Percentiles rank a stretch among this genome's conserved stretches.
Evolutionary conservation across 1,140 invertebrate species (phyloP).

Genomic region (Drosophila azteca): DNA sequence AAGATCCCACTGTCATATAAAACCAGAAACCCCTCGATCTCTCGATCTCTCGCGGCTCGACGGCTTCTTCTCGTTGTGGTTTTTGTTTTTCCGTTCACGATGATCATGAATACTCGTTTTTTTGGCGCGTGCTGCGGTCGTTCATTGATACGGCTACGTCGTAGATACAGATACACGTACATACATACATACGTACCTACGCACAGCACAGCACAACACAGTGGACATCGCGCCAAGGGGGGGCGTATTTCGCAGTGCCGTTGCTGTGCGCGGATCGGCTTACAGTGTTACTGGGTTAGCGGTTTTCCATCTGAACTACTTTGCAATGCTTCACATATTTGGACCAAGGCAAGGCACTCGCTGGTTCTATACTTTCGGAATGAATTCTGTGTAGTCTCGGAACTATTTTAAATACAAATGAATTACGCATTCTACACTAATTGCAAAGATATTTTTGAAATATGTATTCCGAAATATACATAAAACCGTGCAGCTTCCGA

Average conservation of each 20-base stretch:
- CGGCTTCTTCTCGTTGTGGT: constrained; percentile 2
- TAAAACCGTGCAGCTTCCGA: too few species aligned
- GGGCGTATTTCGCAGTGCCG: constrained; percentile 51
- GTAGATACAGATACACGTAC: constrained; percentile 3
- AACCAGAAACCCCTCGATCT: constrained; percentile 45
- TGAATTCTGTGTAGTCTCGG: too few species aligned
- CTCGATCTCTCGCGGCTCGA: background rate
- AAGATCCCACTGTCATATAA: constrained; percentile 12
- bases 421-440: too few species aligned
- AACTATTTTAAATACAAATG: too few species aligned
- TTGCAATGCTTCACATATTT: background rate
- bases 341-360: too few species aligned
- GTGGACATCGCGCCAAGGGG: constrained; percentile 22
- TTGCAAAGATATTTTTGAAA: too few species aligned
- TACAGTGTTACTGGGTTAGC: constrained; percentile 23
- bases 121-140: constrained; percentile 60
- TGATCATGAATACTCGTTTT: constrained; percentile 34
- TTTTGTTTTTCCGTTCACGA: constrained; percentile 6
- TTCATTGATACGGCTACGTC: constrained; percentile 46
- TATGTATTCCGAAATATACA: too few species aligned
- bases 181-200: background rate
- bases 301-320: background rate
- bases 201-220: background rate
- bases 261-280: constrained; percentile 25
- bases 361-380: too few species aligned